Conservation (phyloP, 2,888 invertebrate species). For the Monopis laevigella region DNA sequence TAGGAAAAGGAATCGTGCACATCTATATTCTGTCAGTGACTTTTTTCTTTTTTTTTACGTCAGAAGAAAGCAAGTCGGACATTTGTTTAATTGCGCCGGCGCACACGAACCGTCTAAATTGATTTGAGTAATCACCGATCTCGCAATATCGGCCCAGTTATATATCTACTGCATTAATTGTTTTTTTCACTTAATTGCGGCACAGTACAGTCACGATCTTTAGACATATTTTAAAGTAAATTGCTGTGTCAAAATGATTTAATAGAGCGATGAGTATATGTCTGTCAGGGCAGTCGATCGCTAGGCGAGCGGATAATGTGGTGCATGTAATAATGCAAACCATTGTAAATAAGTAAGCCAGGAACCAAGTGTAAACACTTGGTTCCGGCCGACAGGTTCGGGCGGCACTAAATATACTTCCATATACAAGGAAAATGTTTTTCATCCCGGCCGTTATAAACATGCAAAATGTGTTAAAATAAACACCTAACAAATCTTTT, state of each 20-base stretch:
- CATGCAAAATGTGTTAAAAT: slow-evolving; percentile 65
- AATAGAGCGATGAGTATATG: slow-evolving; percentile 18
- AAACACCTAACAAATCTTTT: slow-evolving; percentile 59
- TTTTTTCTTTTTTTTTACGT: slow-evolving; percentile 28
- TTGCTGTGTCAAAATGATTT: slow-evolving; percentile 43
- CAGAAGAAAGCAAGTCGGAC: slow-evolving; percentile 40
- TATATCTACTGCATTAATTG: slow-evolving; percentile 43
- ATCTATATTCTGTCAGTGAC: slow-evolving; percentile 33
- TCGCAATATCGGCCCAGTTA: slow-evolving; percentile 41
- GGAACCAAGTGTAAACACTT: slow-evolving; percentile 51
- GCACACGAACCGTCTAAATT: slow-evolving; percentile 44
- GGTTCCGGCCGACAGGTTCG: slow-evolving; percentile 56
- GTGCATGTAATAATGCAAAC: no score
- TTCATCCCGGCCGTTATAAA: slow-evolving; percentile 61
- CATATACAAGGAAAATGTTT: slow-evolving; percentile 61
- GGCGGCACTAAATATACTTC: slow-evolving; percentile 59
- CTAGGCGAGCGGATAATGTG: background rate
- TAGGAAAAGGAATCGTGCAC: slow-evolving; percentile 42
- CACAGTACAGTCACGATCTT: slow-evolving; percentile 32
- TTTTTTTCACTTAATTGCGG: slow-evolving; percentile 39
- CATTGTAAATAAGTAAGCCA: slow-evolving; percentile 53
- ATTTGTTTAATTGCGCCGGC: slow-evolving; percentile 49
- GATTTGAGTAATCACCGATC: slow-evolving; percentile 49
- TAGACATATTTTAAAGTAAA: slow-evolving; percentile 30
- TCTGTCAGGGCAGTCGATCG: slow-evolving; percentile 1